Evolutionary conservation across 2,113 vertebrate genomes (phyloP).

Genomic region (Salvelinus sp.): DNA sequence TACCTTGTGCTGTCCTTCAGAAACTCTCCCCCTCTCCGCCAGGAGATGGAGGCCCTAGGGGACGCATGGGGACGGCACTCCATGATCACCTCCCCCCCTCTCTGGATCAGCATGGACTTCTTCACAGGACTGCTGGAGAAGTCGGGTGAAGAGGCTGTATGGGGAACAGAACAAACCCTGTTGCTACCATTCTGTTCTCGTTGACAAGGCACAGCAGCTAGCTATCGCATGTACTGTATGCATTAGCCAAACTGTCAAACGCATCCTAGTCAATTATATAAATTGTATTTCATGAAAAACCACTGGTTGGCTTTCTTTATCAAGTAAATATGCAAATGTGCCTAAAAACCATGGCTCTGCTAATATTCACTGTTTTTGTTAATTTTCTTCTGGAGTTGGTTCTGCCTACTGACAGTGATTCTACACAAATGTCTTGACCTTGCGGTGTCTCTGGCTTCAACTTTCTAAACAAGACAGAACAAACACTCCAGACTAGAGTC

Average conservation of each 20-base stretch:
- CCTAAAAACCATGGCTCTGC: slow-evolving; percentile 6
- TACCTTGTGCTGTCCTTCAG: slow-evolving; percentile 80
- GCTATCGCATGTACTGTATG: neutral
- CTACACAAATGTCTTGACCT: neutral
- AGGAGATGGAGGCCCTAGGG: slow-evolving; percentile 78
- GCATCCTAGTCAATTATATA: slow-evolving; percentile 40
- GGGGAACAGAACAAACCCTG: slow-evolving; percentile 30
- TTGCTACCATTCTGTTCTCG: slow-evolving; percentile 25
- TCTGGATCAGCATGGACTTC: slow-evolving; percentile 77
- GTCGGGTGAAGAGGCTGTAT: slow-evolving; percentile 83
- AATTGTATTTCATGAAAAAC: slow-evolving; percentile 10
- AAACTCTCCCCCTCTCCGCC: slow-evolving; percentile 75
- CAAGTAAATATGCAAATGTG: slow-evolving; percentile 34
- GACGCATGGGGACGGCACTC: slow-evolving; percentile 82
- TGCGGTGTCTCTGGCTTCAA: neutral
- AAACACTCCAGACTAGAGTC: neutral
- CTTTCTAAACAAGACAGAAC: slow-evolving; percentile 12
- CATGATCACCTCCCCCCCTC: slow-evolving; percentile 80
- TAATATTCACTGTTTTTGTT: neutral
- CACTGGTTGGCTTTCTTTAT: too few species aligned
- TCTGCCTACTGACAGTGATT: neutral
- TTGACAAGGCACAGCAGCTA: slow-evolving; percentile 20
- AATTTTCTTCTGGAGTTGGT: neutral
- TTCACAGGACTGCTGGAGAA: slow-evolving; percentile 82
- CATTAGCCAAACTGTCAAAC: slow-evolving; percentile 49